Evolutionary conservation across 2,113 vertebrate species (phyloP).

Genomic region (Macrotus californicus): DNA sequence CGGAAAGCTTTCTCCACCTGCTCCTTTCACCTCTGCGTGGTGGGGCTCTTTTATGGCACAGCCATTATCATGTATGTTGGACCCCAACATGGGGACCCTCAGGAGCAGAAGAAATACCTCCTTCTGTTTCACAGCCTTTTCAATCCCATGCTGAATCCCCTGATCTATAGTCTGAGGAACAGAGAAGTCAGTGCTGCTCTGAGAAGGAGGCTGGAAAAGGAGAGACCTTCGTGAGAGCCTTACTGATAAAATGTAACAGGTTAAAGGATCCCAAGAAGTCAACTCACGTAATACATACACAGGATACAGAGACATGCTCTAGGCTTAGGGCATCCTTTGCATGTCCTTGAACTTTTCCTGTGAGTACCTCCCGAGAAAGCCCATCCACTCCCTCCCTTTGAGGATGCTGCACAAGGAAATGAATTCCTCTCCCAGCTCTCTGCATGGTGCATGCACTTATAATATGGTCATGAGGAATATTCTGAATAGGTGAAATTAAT

Average conservation of each 20-base stretch:
- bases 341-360: neutral
- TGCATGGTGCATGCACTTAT: neutral
- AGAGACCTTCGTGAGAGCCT: neutral
- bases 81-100: too few relatives aligned
- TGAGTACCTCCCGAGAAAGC: neutral
- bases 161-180: too few relatives aligned
- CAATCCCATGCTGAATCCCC: too few relatives aligned
- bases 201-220: too few relatives aligned
- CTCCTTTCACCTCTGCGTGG: slow-evolving; percentile 68
- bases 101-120: too few relatives aligned
- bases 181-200: too few relatives aligned
- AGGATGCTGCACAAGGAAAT: neutral
- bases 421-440: neutral
- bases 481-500: neutral
- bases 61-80: too few relatives aligned
- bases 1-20: slow-evolving; percentile 73
- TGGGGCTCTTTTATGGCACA: slow-evolving; percentile 72
- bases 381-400: neutral
- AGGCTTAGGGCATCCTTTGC: neutral
- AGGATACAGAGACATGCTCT: neutral
- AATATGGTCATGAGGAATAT: neutral
- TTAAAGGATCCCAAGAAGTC: neutral
- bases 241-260: neutral
- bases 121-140: too few relatives aligned
- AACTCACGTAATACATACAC: neutral